Base-by-base conservation (phyloP, 1,140 invertebrate genomes). In the Hylaeus anthracinus region DNA sequence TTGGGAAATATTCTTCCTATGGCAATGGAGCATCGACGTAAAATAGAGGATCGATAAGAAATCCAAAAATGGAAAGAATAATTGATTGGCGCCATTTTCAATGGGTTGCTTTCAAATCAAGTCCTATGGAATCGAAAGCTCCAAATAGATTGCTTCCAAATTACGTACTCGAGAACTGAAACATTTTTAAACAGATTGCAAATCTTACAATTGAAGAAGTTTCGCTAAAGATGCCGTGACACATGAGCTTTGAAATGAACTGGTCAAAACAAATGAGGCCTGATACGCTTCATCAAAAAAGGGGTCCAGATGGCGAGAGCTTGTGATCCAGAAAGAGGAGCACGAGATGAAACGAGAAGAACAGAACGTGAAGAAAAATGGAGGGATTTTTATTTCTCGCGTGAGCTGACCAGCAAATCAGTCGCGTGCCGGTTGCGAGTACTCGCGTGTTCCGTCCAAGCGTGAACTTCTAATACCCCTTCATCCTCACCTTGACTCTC, bases 381-480 rank as follows among this genome's bases (percentile, higher is more conserved):
- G 65, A 72, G 41, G 72, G 70, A 84, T 87, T 84, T 82, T 70
- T 87, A 81, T 72, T 78, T 87, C 82, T 87, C 78, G 85, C 86
- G 86, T 87, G 86, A 77, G 86, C 64, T 74, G 72, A 61, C 51
- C 72, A 53, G 79, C 72, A 78, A 84, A 78, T 79, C 77, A 84
- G 87, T 91, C 91, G 90, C 90, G 91, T 92, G 90, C 88, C 79
- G 79, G 80, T 85, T 79, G 84, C 83, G 86, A 85, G 81, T 72
- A 89, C 86, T 92, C 89, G 90, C 91, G 90, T 91, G 90, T 89
- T 88, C 83, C 88, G 84, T 87, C 86, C 83, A 90, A 91, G 85
- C 87, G 82, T 79, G 84, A 89, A 88, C 86, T 86, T 85, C 84
- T 88, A 85, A 86, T 87, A 88, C 83, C 84, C 87, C 87, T 89